Conservation (phyloP, 1,140 invertebrate genomes). For the Polyergus mexicanus region DNA sequence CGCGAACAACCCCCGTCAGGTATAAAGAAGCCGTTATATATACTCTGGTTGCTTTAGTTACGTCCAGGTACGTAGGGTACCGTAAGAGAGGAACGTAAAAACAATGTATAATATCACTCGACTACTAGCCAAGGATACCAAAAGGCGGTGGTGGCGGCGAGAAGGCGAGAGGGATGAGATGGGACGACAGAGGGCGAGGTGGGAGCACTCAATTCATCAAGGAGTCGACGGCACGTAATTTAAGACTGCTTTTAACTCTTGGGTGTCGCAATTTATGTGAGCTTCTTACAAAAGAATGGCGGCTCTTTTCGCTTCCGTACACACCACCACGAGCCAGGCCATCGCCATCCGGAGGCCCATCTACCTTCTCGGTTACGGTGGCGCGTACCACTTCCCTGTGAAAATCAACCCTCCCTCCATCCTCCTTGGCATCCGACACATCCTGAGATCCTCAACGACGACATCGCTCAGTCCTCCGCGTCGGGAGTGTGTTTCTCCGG, state of each 20-base stretch:
- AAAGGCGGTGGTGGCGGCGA: slow-evolving; percentile 46
- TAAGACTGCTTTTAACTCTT: slow-evolving; percentile 87
- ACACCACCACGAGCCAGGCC: slow-evolving; percentile 72
- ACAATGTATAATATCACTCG: slow-evolving; percentile 79
- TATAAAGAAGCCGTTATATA: slow-evolving; percentile 75
- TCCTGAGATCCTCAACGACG: slow-evolving; percentile 61
- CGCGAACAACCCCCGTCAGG: slow-evolving; percentile 31
- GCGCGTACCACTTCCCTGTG: slow-evolving; percentile 65
- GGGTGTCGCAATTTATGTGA: slow-evolving; percentile 87
- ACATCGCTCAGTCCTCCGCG: not conserved
- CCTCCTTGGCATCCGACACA: slow-evolving; percentile 21
- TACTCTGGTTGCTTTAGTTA: slow-evolving; percentile 78
- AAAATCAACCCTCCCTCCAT: slow-evolving; percentile 42
- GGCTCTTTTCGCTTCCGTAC: slow-evolving; percentile 77
- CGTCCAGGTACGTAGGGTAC: slow-evolving; percentile 64
- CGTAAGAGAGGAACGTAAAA: slow-evolving; percentile 76
- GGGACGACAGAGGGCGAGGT: slow-evolving; percentile 63
- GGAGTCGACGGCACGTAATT: slow-evolving; percentile 86
- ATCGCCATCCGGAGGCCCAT: slow-evolving; percentile 64
- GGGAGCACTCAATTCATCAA: slow-evolving; percentile 87
- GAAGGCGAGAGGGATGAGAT: slow-evolving; percentile 27
- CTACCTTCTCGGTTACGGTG: slow-evolving; percentile 66
- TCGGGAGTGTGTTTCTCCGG: slow-evolving; percentile 20
- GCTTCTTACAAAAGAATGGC: slow-evolving; percentile 87
- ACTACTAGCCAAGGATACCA: slow-evolving; percentile 59